phyloP scores from a whole-genome alignment of 64 coral and sea anemone genomes.

The Stichodactyla helianthus region DNA sequence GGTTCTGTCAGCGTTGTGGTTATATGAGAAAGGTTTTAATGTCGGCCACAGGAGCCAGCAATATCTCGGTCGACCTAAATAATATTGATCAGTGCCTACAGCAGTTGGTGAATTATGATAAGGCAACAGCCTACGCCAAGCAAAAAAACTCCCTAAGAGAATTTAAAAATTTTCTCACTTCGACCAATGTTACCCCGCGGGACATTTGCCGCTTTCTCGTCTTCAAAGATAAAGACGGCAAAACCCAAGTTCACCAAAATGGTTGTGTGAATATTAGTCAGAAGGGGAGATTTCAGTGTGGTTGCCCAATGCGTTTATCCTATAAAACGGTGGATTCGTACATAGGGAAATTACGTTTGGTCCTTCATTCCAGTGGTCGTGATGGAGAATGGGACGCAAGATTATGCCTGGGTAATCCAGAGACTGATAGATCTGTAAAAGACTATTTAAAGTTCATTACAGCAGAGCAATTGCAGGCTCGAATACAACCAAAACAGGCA shows the following conservation, averaged over 20 bases:
- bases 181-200: constrained; percentile 9
- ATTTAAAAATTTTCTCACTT: constrained; percentile 1
- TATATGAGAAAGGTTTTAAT: constrained; percentile 11
- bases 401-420: constrained; percentile 37
- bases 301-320: constrained; percentile 24
- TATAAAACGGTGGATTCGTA: constrained; percentile 52
- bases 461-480: constrained; percentile 30
- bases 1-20: constrained; percentile 33
- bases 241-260: constrained; percentile 37
- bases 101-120: constrained; percentile 15
- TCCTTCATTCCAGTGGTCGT: constrained; percentile 21
- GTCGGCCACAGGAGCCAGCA: no score
- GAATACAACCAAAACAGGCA: constrained; percentile 23
- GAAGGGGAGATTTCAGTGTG: constrained; percentile 5
- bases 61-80: background rate
- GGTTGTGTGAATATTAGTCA: constrained; percentile 16
- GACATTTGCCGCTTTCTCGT: constrained; percentile 42
- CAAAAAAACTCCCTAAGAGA: constrained; percentile 27
- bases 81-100: constrained; percentile 29
- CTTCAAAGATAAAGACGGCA: constrained; percentile 29
- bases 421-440: constrained; percentile 27
- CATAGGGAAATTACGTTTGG: constrained; percentile 39
- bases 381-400: constrained; percentile 24
- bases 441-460: constrained; percentile 25
- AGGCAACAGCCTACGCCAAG: constrained; percentile 13